Evolutionary conservation across 2,888 invertebrate species (phyloP).

Genomic region (Zygogramma bicolorata): DNA sequence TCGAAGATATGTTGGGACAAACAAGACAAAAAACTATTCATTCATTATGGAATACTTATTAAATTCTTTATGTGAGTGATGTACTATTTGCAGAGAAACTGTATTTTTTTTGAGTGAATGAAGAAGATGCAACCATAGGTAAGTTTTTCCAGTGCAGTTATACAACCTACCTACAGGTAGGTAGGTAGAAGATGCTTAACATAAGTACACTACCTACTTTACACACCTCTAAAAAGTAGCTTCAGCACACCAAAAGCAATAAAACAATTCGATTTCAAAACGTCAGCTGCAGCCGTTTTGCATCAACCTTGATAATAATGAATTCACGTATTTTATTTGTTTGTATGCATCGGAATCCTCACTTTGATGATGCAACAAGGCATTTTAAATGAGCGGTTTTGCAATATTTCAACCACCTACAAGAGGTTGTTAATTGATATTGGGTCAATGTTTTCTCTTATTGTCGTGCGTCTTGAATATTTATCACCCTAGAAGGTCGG

Average conservation of each 20-base stretch:
- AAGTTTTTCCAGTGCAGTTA: too few species aligned
- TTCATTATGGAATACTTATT: too few species aligned
- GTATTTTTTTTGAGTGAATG: too few species aligned
- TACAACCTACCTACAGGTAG: too few species aligned
- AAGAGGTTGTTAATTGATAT: slow-evolving; percentile 29
- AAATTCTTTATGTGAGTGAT: too few species aligned
- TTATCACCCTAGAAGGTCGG: slow-evolving; percentile 12
- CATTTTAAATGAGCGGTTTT: slow-evolving; percentile 13
- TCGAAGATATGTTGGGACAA: too few species aligned
- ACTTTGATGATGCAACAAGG: background rate
- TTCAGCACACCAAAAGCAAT: background rate
- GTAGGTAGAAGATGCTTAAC: too few species aligned
- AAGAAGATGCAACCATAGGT: too few species aligned
- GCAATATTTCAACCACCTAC: slow-evolving; percentile 14
- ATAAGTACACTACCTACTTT: background rate
- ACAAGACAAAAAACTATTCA: too few species aligned
- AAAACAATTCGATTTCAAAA: background rate
- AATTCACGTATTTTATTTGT: background rate
- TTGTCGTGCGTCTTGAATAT: slow-evolving; percentile 32
- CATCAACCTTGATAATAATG: background rate
- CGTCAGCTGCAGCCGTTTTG: background rate
- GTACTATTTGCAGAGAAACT: too few species aligned
- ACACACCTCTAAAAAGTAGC: background rate
- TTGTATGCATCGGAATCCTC: slow-evolving; percentile 5
- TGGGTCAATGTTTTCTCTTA: slow-evolving; percentile 37